Conservation (phyloP, 2,113 vertebrate genomes). For the Xiphophorus couchianus region DNA sequence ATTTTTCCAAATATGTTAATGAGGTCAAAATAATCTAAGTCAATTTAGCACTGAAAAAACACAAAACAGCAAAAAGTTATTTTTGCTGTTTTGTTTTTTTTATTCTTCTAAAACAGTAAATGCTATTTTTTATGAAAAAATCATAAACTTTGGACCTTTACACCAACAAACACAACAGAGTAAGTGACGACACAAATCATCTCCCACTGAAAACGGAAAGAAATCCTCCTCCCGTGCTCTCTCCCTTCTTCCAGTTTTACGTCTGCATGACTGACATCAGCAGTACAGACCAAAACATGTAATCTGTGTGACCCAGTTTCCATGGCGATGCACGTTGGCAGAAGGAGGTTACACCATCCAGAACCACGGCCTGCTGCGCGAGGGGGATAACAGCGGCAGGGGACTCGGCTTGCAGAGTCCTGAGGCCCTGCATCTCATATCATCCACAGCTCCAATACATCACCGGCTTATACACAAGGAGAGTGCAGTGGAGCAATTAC, state of each 20-base stretch:
- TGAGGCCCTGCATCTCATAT: conserved; percentile 48
- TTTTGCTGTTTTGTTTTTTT: too few relatives aligned
- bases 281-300: conserved; percentile 64
- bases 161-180: neutral
- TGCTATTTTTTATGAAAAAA: too few relatives aligned
- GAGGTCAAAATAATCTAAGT: neutral
- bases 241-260: conserved; percentile 48
- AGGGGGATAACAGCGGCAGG: conserved; percentile 25
- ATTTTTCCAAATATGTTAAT: too few relatives aligned
- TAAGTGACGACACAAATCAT: conserved; percentile 14
- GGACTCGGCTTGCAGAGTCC: conserved; percentile 46
- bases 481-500: conserved; percentile 3
- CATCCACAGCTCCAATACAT: conserved; percentile 19
- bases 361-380: conserved; percentile 45
- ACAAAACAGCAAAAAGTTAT: too few relatives aligned
- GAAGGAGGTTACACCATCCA: conserved; percentile 68
- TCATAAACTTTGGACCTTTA: neutral
- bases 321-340: conserved; percentile 67
- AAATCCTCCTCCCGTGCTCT: conserved; percentile 24
- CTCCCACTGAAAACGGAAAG: conserved; percentile 15
- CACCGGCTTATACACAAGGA: neutral
- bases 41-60: too few relatives aligned
- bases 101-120: neutral
- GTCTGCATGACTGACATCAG: conserved; percentile 68
- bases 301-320: conserved; percentile 77